Base-by-base conservation (phyloP, 2,113 vertebrate genomes). In the Podiceps cristatus region DNA sequence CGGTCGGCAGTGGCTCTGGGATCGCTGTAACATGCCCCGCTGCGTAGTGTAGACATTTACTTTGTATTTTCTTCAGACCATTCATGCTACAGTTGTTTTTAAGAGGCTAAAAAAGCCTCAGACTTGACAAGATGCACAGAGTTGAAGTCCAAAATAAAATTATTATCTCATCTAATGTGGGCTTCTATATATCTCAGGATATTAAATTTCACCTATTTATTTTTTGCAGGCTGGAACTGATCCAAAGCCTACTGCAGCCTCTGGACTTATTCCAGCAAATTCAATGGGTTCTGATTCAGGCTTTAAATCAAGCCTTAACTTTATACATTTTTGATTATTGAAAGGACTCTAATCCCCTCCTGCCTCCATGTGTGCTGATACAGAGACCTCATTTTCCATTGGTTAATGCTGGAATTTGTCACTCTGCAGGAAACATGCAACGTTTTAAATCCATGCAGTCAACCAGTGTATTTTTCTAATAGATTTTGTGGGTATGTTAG, bases 321-420 rank as follows among this genome's bases (percentile, higher is more conserved):
- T 94, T 86, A 92, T 83, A 92, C 64, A 77, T 93, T 97, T 97
- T 93, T 88, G 67, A 74, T 95, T 95, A 93, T 84, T 94, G 91
- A 92, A 97, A 94, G 13, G 82, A 72, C 60, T 86, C 68, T 96
- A 97, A 96, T 97, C 86, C 92, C 50, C 79, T 95, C 60, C 68
- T 88, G 68, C 72, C 44, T 92, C 79, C n/a, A 49, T 88, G 86
- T 92, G 64, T 81, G 82, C 97, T 88, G 92, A 91, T 88, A 92
- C 85, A 88, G 86, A 92, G 89, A 82, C 45, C 22, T 84, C 72
- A 35, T 83, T 96, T 93, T 88, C 72, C 37, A 66, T 63, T 71
- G 68, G 37, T 66, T 86, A 80, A 86, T 25, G 11, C 63, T 88
- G 72, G 68, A 94, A 88, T 86, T 92, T 86, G 72, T 81, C 82